Evolutionary conservation across 2,113 vertebrate genomes (phyloP).

Genomic region (Entosphenus tridentatus): DNA sequence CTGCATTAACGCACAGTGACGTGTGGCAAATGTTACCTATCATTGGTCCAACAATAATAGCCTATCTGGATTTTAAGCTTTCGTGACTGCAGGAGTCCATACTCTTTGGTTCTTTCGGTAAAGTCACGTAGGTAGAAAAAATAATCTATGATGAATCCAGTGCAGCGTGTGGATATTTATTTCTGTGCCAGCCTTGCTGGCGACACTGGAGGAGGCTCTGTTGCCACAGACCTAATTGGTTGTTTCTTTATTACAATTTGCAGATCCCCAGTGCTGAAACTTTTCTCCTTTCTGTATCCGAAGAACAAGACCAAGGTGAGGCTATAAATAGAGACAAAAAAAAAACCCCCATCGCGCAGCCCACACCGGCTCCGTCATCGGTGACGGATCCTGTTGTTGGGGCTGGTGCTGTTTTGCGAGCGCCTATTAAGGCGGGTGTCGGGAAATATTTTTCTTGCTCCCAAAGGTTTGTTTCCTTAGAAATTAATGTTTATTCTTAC

Average conservation of each 20-base stretch:
- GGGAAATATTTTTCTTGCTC: constrained; percentile 16
- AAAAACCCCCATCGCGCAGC: neutral
- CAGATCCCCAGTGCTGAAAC: constrained; percentile 49
- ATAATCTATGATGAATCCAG: too few relatives aligned
- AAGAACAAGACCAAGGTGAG: constrained; percentile 20
- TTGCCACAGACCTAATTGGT: too few relatives aligned
- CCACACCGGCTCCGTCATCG: neutral
- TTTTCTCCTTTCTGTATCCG: constrained; percentile 47
- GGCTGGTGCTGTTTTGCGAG: too few relatives aligned
- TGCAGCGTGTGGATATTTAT: too few relatives aligned
- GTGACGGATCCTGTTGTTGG: neutral
- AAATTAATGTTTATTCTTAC: too few relatives aligned
- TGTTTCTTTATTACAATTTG: neutral
- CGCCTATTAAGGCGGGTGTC: neutral
- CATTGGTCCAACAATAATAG: neutral
- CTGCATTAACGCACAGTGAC: too few relatives aligned
- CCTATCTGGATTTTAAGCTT: neutral
- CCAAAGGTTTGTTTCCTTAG: too few relatives aligned
- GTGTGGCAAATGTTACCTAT: too few relatives aligned
- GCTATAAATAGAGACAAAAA: neutral
- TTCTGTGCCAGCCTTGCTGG: too few relatives aligned
- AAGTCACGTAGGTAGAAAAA: too few relatives aligned
- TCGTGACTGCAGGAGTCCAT: neutral
- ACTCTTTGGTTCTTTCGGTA: too few relatives aligned
- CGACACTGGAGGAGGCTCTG: too few relatives aligned